Evolutionary conservation across 2,113 vertebrate species (phyloP).

Genomic region (Lampris incognitus): DNA sequence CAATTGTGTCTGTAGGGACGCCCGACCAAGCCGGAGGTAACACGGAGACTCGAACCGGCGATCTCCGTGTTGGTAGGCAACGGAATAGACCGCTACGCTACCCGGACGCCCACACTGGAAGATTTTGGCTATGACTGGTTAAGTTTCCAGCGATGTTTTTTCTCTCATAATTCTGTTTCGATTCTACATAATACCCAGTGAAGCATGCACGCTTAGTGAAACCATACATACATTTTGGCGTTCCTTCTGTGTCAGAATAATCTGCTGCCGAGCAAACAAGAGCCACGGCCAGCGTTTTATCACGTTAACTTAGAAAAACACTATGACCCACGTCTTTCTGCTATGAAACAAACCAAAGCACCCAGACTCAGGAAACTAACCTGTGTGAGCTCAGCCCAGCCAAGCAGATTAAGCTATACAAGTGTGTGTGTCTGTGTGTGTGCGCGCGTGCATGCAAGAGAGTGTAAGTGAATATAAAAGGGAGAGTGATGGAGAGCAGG

Average conservation of each 20-base stretch:
- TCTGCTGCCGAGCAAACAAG: not conserved
- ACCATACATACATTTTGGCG: not conserved
- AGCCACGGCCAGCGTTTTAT: not conserved
- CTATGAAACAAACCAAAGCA: not conserved
- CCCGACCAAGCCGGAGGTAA: too few relatives aligned
- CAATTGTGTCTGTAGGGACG: too few relatives aligned
- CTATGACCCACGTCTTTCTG: not conserved
- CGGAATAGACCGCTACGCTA: too few relatives aligned
- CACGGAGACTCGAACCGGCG: too few relatives aligned
- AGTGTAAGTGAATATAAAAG: not conserved
- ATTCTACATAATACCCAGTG: too few relatives aligned
- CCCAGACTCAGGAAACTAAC: not conserved
- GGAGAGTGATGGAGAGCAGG: constrained; percentile 20
- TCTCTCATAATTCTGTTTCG: too few relatives aligned
- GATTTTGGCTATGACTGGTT: too few relatives aligned
- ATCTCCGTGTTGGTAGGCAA: too few relatives aligned
- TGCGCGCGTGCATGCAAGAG: not conserved
- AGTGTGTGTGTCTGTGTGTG: not conserved
- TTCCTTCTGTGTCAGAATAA: not conserved
- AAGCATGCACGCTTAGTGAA: not conserved
- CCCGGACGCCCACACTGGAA: too few relatives aligned
- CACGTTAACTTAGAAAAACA: not conserved
- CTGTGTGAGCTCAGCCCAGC: not conserved
- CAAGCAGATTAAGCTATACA: constrained; percentile 35
- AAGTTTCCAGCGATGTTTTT: too few relatives aligned